Conservation (phyloP, 1,140 invertebrate genomes). For the Melipona quadrifasciata region DNA sequence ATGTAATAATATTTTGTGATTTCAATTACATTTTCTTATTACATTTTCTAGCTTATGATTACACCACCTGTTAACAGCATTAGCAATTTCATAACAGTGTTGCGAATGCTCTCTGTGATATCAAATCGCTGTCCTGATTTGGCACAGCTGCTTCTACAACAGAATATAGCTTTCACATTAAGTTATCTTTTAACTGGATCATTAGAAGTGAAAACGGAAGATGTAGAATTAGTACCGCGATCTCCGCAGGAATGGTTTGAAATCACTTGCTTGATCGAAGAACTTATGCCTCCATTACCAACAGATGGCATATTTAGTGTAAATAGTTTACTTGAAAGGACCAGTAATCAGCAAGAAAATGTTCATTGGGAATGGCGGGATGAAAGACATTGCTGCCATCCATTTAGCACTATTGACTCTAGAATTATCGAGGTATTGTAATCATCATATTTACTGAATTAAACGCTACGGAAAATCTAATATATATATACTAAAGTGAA, state of each 20-base stretch:
- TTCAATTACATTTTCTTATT: background rate
- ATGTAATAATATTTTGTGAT: background rate
- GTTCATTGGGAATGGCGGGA: constrained; percentile 98
- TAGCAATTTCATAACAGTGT: constrained; percentile 96
- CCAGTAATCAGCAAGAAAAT: constrained; percentile 88
- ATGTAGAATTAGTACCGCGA: constrained; percentile 93
- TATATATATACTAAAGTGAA: background rate
- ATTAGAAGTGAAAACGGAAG: constrained; percentile 84
- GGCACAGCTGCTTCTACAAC: constrained; percentile 93
- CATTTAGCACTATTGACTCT: constrained; percentile 88
- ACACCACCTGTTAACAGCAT: constrained; percentile 96
- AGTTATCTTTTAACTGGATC: constrained; percentile 95
- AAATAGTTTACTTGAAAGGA: constrained; percentile 91
- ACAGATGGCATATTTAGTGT: constrained; percentile 97
- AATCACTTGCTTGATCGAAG: constrained; percentile 97
- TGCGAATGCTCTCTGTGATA: constrained; percentile 97
- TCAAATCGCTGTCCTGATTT: constrained; percentile 96
- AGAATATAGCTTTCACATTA: constrained; percentile 97
- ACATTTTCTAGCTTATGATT: constrained; percentile 88
- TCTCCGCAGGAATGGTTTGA: constrained; percentile 98
- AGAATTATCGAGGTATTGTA: constrained; percentile 89
- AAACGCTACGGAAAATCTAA: background rate
- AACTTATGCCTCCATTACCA: constrained; percentile 96
- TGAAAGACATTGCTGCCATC: constrained; percentile 89
- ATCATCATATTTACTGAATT: background rate